Conservation (phyloP, 2,888 invertebrate genomes). For the Morpho helenor region DNA sequence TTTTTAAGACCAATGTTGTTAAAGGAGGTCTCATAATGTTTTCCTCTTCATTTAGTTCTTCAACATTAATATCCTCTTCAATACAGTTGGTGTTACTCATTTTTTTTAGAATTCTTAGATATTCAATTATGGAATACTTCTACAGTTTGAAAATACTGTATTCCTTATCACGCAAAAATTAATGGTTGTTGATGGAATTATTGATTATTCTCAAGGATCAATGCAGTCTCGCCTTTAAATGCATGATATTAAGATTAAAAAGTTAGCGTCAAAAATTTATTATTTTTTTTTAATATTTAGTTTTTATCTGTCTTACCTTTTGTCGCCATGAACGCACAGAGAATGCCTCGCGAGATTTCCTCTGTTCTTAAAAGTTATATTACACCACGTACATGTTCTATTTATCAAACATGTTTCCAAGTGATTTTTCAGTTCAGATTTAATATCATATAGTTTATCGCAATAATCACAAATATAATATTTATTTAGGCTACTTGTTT, state of each 20-base stretch:
- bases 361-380: slow-evolving; percentile 34
- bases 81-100: background rate
- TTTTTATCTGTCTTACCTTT: slow-evolving; percentile 19
- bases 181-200: too few species aligned
- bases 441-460: slow-evolving; percentile 5
- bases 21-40: slow-evolving; percentile 15
- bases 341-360: slow-evolving; percentile 37
- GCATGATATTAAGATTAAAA: slow-evolving; percentile 3
- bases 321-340: slow-evolving; percentile 32
- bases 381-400: slow-evolving; percentile 35
- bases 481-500: slow-evolving; percentile 29
- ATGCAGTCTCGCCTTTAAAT: background rate
- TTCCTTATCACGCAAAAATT: too few species aligned
- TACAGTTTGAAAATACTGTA: too few species aligned
- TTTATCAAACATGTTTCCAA: slow-evolving; percentile 10
- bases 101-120: background rate
- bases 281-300: background rate
- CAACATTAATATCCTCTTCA: slow-evolving; percentile 3
- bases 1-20: slow-evolving; percentile 5
- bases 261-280: background rate
- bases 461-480: slow-evolving; percentile 26
- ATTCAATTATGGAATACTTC: background rate
- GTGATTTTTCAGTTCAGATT: slow-evolving; percentile 15
- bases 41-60: slow-evolving; percentile 10
- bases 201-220: too few species aligned